phyloP scores from a whole-genome alignment of 2,797 vertebrate species.

The Pipistrellus nathusii region DNA sequence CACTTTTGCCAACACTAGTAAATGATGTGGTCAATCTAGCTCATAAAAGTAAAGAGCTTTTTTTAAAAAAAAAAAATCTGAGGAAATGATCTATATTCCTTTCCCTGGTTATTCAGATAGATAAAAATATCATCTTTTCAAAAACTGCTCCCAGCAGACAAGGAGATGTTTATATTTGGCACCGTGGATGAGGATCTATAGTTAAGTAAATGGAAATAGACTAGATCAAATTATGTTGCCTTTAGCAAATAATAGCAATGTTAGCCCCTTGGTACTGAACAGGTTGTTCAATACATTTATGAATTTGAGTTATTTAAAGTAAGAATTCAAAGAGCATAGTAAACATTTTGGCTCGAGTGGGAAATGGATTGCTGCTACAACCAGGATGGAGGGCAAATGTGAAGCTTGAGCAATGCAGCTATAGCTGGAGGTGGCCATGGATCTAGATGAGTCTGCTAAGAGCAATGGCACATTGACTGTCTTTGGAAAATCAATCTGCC shows the following conservation, averaged over 20 bases:
- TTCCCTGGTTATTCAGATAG: conserved; percentile 53
- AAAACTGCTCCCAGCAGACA: conserved; percentile 33
- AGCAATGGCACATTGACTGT: not conserved
- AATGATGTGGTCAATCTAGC: conserved; percentile 52
- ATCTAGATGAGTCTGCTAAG: not conserved
- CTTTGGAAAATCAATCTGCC: not conserved
- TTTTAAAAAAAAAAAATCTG: not conserved
- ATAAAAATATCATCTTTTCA: conserved; percentile 73
- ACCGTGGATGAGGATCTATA: conserved; percentile 51
- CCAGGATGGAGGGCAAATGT: not conserved
- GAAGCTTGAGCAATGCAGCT: not conserved
- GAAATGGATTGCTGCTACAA: not conserved
- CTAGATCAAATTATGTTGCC: conserved; percentile 66
- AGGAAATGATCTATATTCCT: conserved; percentile 50
- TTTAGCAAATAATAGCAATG: conserved; percentile 65
- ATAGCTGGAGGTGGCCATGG: not conserved
- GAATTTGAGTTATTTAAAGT: conserved; percentile 60
- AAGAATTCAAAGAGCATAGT: conserved; percentile 20
- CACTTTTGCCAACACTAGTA: conserved; percentile 47
- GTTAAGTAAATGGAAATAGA: conserved; percentile 57
- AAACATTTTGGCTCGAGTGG: not conserved
- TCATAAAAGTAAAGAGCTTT: conserved; percentile 18
- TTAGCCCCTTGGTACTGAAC: conserved; percentile 53
- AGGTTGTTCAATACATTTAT: conserved; percentile 40
- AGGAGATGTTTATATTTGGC: conserved; percentile 5